Percentiles rank a stretch among this genome's conserved stretches.
These are phyloP conservation scores for Rugalucina vietnamica DNA, from an alignment of 2,888 invertebrate genomes.

Conservation along the genomic window DNA sequence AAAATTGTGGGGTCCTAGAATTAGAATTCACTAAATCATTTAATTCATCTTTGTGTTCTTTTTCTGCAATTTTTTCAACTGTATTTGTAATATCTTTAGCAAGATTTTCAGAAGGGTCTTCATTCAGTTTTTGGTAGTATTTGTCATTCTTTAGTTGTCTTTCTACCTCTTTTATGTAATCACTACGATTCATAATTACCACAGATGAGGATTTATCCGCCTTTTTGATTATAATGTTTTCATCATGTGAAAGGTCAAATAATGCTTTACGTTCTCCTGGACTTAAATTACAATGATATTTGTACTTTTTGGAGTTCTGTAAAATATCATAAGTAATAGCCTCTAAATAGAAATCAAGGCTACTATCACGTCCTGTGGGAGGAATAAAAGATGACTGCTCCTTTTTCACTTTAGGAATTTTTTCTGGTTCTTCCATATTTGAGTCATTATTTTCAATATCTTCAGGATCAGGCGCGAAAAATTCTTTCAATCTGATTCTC, in stretches of 20 bases:
- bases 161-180: conserved; percentile 13
- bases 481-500: neutral
- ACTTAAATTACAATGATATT: conserved; percentile 8
- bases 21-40: neutral
- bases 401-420: neutral
- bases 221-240: conserved; percentile 15
- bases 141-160: conserved; percentile 3
- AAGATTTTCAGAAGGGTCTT: neutral
- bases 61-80: neutral
- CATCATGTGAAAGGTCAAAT: neutral
- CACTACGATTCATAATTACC: conserved; percentile 14
- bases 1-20: neutral
- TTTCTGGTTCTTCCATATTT: neutral
- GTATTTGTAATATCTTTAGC: neutral
- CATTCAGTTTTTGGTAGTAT: neutral
- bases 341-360: conserved; percentile 29
- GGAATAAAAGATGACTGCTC: conserved; percentile 16
- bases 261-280: conserved; percentile 4
- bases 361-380: conserved; percentile 15
- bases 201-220: conserved; percentile 14
- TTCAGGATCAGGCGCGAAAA: neutral
- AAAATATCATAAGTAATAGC: conserved; percentile 28
- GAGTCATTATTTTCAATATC: neutral
- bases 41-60: too few species aligned
- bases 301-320: neutral